Base-by-base conservation (phyloP, 1,140 invertebrate species). In the Chelonus insularis region DNA sequence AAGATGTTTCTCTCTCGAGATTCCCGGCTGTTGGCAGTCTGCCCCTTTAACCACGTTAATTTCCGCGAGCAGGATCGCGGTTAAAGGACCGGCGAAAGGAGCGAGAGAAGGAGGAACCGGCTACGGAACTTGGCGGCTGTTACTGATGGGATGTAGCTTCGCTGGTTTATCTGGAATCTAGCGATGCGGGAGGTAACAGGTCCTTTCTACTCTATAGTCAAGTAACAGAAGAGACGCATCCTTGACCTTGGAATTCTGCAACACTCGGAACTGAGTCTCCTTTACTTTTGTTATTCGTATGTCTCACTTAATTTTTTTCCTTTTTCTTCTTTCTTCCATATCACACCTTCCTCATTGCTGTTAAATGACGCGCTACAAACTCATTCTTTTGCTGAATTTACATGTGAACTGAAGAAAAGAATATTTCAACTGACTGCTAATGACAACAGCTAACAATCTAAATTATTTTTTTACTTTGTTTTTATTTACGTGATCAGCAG, bases 1-100 rank as follows among this genome's bases (percentile, higher is more conserved):
- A 34, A 43, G 29, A 23, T 8, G 9, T 12, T 36, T 11, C 29
- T n/a, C 11, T 37, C 29, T 12, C 7, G 25, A 20, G 54, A 41
- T 45, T 7, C 12, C 21, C 37, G 32, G 18, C 43, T 47, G 57
- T 29, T 29, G 25, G 20, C 41, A 43, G 41, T 47, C 51, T 54
- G 59, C 59, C 59, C 59, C 59, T 55, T 61, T 55, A 61, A 61
- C 59, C 59, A 55, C 59, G 48, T 61, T 32, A 62, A 57, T 57
- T 62, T 62, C 52, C 61, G 61, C 54, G 54, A 47, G 51, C 32
- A 29, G 41, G 51, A 36, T 54, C 32, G 51, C 12, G 43, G 43
- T 55, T 55, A 60, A 52, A 60, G 48, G 48, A 47, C 47, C 11
- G 12, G 25, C 25, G 25, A 29, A 29, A 4, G 25, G 7, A 3